Evolutionary conservation across 1,140 invertebrate genomes (phyloP).

Genomic region (Achroia grisella): DNA sequence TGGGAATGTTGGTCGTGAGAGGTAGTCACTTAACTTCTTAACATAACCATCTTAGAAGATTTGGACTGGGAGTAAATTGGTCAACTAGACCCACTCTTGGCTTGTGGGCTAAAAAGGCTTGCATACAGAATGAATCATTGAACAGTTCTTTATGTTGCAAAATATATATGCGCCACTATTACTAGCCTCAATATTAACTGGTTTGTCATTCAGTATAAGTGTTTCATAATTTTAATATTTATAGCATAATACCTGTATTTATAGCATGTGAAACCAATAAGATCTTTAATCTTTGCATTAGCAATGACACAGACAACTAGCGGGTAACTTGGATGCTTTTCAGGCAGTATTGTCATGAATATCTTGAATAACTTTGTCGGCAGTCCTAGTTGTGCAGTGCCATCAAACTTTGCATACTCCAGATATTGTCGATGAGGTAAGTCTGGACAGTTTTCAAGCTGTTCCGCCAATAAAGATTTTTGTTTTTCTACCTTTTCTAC

Average conservation of each 20-base stretch:
- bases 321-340: slow-evolving; percentile 87
- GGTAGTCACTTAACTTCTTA: too few relatives aligned
- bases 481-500: slow-evolving; percentile 45
- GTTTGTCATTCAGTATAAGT: too few relatives aligned
- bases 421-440: slow-evolving; percentile 89
- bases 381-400: slow-evolving; percentile 85
- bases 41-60: too few relatives aligned
- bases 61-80: too few relatives aligned
- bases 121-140: too few relatives aligned
- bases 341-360: slow-evolving; percentile 89
- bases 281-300: slow-evolving; percentile 90
- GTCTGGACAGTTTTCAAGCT: slow-evolving; percentile 83
- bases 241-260: slow-evolving; percentile 78
- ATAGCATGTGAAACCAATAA: slow-evolving; percentile 95
- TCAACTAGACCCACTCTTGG: too few relatives aligned
- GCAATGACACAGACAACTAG: slow-evolving; percentile 86
- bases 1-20: too few relatives aligned
- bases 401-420: slow-evolving; percentile 94
- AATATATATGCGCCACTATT: too few relatives aligned
- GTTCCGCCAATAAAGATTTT: slow-evolving; percentile 80
- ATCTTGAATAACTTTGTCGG: slow-evolving; percentile 87
- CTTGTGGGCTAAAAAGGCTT: too few relatives aligned
- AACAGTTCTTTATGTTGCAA: too few relatives aligned
- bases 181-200: too few relatives aligned
- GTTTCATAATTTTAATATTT: not conserved